These are phyloP conservation scores for Erynnis tages DNA, from an alignment of 2,888 invertebrate species.

Conservation along the genomic window DNA sequence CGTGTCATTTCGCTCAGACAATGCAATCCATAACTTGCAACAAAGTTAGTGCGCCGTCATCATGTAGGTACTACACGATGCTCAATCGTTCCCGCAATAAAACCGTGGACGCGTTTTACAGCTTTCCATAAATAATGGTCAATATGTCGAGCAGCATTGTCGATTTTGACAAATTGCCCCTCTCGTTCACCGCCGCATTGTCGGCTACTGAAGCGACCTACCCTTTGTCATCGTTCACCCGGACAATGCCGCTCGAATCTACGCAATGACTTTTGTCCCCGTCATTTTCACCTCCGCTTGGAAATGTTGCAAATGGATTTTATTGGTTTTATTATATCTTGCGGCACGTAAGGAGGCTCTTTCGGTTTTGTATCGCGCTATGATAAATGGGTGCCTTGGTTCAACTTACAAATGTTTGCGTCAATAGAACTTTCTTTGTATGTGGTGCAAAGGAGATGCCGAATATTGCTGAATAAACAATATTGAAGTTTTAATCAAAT, in stretches of 20 bases:
- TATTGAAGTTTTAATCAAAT: slow-evolving; percentile 55
- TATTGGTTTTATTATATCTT: slow-evolving; percentile 66
- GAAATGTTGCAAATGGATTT: slow-evolving; percentile 53
- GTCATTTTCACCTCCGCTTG: slow-evolving; percentile 74
- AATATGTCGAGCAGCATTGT: slow-evolving; percentile 77
- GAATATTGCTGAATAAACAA: slow-evolving; percentile 38
- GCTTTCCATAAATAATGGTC: slow-evolving; percentile 79
- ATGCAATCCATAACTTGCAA: slow-evolving; percentile 41
- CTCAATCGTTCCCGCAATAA: slow-evolving; percentile 76
- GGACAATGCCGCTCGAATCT: slow-evolving; percentile 59
- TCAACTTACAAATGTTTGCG: slow-evolving; percentile 50
- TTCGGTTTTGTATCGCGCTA: slow-evolving; percentile 56
- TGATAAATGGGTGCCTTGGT: slow-evolving; percentile 69
- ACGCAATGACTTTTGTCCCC: slow-evolving; percentile 69
- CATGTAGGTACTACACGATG: slow-evolving; percentile 66
- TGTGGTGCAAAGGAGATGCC: slow-evolving; percentile 45
- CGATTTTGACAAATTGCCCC: slow-evolving; percentile 78
- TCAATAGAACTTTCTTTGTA: slow-evolving; percentile 58
- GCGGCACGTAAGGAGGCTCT: slow-evolving; percentile 52
- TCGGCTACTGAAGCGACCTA: slow-evolving; percentile 61
- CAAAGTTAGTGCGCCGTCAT: slow-evolving; percentile 63
- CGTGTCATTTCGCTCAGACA: neutral
- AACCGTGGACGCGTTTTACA: slow-evolving; percentile 66
- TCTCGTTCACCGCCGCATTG: slow-evolving; percentile 73
- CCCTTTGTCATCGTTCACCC: slow-evolving; percentile 54